Conservation (phyloP, 2,888 invertebrate genomes). For the Lepidochrysops patricia region DNA sequence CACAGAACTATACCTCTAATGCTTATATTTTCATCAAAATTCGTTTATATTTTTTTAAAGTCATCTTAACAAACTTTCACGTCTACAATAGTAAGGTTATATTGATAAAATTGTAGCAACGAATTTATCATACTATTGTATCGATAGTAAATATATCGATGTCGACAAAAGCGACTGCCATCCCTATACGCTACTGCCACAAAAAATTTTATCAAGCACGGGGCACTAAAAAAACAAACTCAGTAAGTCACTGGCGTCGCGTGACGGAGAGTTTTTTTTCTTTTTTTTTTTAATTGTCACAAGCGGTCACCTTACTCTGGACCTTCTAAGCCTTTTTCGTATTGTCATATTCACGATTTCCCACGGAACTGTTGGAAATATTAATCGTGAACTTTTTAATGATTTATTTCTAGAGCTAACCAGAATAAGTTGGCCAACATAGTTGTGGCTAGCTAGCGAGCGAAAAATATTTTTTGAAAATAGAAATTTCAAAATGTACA, state of each 20-base stretch:
- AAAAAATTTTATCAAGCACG: slow-evolving; percentile 72
- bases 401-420: background rate
- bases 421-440: too few relatives aligned
- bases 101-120: too few relatives aligned
- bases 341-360: background rate
- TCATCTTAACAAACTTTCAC: too few relatives aligned
- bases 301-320: slow-evolving; percentile 45
- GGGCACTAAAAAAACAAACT: slow-evolving; percentile 70
- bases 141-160: too few relatives aligned
- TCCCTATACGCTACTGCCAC: slow-evolving; percentile 61
- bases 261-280: slow-evolving; percentile 56
- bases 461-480: too few relatives aligned
- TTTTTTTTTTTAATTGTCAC: slow-evolving; percentile 67
- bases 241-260: slow-evolving; percentile 68
- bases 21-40: too few relatives aligned
- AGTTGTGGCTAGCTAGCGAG: too few relatives aligned
- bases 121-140: too few relatives aligned
- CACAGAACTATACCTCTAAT: too few relatives aligned
- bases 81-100: too few relatives aligned
- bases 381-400: background rate
- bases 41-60: too few relatives aligned
- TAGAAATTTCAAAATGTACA: too few relatives aligned
- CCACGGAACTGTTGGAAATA: background rate
- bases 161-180: slow-evolving; percentile 22
- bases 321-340: slow-evolving; percentile 13